These are phyloP conservation scores for Rissa tridactyla DNA, from an alignment of 2,113 vertebrate species.

Conservation along the genomic window DNA sequence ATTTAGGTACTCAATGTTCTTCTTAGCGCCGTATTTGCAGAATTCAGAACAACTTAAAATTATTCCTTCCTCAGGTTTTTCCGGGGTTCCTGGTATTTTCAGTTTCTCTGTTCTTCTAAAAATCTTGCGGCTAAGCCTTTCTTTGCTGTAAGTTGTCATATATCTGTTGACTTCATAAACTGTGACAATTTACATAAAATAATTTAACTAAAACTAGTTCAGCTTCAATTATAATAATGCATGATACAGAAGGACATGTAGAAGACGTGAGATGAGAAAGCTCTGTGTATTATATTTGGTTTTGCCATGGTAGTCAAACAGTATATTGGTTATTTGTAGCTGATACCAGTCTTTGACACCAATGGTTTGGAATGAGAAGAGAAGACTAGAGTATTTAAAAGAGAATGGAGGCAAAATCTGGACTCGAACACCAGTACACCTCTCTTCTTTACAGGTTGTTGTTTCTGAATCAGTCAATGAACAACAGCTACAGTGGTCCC, in stretches of 20 bases:
- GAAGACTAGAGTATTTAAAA: not conserved
- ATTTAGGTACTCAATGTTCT: conserved; percentile 48
- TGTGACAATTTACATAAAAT: not conserved
- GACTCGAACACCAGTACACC: not conserved
- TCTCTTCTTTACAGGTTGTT: not conserved
- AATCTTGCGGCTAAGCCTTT: not conserved
- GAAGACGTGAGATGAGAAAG: not conserved
- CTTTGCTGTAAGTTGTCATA: not conserved
- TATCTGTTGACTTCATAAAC: not conserved
- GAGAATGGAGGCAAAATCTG: not conserved
- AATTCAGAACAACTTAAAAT: conserved; percentile 35
- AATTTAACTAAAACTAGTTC: not conserved
- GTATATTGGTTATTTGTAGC: not conserved
- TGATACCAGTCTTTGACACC: not conserved
- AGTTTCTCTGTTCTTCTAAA: not conserved
- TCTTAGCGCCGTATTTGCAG: conserved; percentile 32
- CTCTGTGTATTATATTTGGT: not conserved
- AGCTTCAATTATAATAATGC: not conserved
- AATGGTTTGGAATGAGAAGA: not conserved
- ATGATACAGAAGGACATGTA: not conserved
- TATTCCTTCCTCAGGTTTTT: conserved; percentile 11
- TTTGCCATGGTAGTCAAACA: not conserved
- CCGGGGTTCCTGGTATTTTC: not conserved
- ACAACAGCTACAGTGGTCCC: not conserved
- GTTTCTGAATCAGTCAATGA: not conserved